A percentile compares a stretch with the other conserved stretches of the same genome.
Evolutionary conservation across 2,888 invertebrate species (phyloP).

Genomic region (Luperina nickerlii): DNA sequence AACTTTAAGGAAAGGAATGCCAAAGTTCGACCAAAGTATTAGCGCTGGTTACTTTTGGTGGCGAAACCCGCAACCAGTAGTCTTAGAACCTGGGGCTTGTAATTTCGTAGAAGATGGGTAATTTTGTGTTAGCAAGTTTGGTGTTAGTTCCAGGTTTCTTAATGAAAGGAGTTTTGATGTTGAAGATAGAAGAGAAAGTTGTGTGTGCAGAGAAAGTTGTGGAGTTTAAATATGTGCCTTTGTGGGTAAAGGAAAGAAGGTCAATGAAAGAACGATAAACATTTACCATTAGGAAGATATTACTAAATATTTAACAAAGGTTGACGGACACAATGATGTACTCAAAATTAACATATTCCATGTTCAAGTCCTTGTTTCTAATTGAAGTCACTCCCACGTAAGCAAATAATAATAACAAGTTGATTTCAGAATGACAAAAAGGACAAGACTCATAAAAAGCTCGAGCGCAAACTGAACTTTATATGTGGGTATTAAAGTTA

Average conservation of each 20-base stretch:
- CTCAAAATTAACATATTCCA: neutral
- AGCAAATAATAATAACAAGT: neutral
- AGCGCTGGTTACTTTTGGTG: constrained; percentile 41
- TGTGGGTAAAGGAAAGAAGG: neutral
- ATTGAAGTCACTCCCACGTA: neutral
- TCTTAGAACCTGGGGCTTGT: constrained; percentile 19
- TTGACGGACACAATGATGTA: neutral
- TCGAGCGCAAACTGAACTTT: neutral
- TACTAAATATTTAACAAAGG: neutral
- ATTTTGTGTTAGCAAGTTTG: constrained; percentile 52
- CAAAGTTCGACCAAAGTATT: constrained; percentile 62
- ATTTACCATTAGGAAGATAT: neutral
- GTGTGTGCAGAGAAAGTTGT: neutral
- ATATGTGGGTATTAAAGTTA: neutral
- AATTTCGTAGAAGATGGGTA: constrained; percentile 27
- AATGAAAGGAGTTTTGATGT: constrained; percentile 51
- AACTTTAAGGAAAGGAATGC: constrained; percentile 60
- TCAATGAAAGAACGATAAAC: neutral
- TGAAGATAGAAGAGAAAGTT: neutral
- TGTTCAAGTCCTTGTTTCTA: neutral
- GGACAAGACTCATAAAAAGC: neutral
- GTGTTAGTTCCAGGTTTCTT: constrained; percentile 19
- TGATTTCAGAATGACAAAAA: neutral
- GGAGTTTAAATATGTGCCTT: neutral
- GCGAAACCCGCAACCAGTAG: constrained; percentile 10